A percentile compares a stretch with the other conserved stretches of the same genome.
Evolutionary conservation across 2,797 vertebrate species (phyloP).

Genomic region (Spea hammondii): DNA sequence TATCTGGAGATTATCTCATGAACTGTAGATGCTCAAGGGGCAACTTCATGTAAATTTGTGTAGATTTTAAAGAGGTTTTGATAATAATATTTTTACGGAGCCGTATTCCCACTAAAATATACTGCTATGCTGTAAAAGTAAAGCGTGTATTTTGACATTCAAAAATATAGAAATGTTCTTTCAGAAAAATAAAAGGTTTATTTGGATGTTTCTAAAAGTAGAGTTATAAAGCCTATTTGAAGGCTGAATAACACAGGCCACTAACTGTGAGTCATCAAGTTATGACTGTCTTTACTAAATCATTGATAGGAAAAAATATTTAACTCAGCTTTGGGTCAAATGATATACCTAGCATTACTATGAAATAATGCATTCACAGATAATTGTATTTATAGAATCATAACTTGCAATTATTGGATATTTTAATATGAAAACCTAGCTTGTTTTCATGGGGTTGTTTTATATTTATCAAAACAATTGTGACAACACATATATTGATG

Average conservation of each 20-base stretch:
- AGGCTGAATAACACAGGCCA: conserved; percentile 58
- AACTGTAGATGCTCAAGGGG: not conserved
- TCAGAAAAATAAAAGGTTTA: conserved; percentile 37
- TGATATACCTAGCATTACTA: no score
- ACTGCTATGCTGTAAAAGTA: conserved; percentile 26
- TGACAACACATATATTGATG: no score
- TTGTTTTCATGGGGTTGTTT: no score
- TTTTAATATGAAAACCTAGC: no score
- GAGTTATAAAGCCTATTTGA: conserved; percentile 63
- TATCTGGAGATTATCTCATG: no score
- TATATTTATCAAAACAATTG: no score
- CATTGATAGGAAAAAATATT: not conserved
- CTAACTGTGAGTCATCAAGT: conserved; percentile 56
- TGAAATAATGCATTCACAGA: no score
- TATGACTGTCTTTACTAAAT: conserved; percentile 55
- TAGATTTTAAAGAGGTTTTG: conserved; percentile 44
- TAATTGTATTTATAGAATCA: no score
- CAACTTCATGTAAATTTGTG: conserved; percentile 27
- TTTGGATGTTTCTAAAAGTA: conserved; percentile 62
- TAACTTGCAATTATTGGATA: no score
- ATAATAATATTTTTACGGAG: conserved; percentile 42
- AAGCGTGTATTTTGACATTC: conserved; percentile 44
- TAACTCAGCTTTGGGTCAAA: no score
- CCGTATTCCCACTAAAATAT: conserved; percentile 32
- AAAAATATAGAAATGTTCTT: conserved; percentile 42